Conservation (phyloP, 1,140 invertebrate genomes). For the Berghia stephanieae region DNA sequence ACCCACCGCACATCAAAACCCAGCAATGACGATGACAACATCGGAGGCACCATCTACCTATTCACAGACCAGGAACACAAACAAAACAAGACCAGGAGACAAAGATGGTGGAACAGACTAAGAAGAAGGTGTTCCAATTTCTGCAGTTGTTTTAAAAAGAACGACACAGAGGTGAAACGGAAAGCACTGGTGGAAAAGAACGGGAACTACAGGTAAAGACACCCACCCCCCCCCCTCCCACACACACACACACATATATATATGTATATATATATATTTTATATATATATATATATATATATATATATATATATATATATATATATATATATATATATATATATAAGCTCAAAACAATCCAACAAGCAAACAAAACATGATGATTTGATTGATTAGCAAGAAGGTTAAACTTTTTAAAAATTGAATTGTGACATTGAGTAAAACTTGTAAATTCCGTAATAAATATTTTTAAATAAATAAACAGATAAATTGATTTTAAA, state of each 20-base stretch:
- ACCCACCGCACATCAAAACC: too few species aligned
- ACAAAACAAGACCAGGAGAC: neutral
- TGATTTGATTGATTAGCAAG: too few species aligned
- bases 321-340: conserved; percentile 5
- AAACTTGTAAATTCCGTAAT: too few species aligned
- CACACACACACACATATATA: neutral
- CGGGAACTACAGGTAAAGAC: conserved; percentile 10
- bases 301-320: conserved; percentile 31
- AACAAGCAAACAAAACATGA: too few species aligned
- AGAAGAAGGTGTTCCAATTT: neutral
- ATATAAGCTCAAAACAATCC: too few species aligned
- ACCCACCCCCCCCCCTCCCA: too few species aligned
- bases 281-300: neutral
- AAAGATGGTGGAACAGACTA: conserved; percentile 26
- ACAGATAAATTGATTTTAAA: too few species aligned
- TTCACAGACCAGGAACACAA: conserved; percentile 31
- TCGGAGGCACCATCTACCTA: conserved; percentile 35
- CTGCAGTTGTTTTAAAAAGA: conserved; percentile 34
- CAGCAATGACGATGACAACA: too few species aligned
- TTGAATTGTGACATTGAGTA: too few species aligned
- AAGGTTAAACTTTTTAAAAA: too few species aligned
- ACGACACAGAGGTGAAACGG: conserved; percentile 46
- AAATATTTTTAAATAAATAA: too few species aligned
- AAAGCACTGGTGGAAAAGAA: conserved; percentile 47
- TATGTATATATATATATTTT: neutral